Percentiles rank a stretch among this genome's conserved stretches.
phyloP scores from a whole-genome alignment of 2,797 vertebrate species.

The Nyctibius grandis region DNA sequence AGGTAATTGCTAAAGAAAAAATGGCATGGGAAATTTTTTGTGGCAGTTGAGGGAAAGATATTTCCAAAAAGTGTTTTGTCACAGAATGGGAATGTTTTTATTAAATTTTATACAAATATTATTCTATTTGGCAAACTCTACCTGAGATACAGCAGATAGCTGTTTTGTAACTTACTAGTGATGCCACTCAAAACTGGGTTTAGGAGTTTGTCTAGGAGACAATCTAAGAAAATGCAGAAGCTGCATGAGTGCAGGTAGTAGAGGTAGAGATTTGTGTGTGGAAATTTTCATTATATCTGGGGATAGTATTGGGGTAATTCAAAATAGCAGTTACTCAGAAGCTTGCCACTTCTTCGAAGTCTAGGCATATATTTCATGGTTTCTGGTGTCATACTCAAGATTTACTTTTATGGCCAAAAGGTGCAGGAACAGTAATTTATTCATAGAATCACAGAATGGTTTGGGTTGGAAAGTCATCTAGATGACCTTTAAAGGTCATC shows the following conservation, averaged over 20 bases:
- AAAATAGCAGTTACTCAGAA: not conserved
- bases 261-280: not conserved
- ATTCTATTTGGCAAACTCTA: not conserved
- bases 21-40: not conserved
- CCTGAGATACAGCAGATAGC: not conserved
- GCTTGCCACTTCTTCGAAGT: not conserved
- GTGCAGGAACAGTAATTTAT: not conserved
- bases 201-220: not conserved
- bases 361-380: not conserved
- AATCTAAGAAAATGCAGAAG: not conserved
- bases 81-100: not conserved
- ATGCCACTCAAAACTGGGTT: not conserved
- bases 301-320: not conserved
- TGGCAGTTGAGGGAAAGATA: not conserved
- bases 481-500: not conserved
- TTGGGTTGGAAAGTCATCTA: no score
- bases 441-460: no score
- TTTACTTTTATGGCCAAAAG: not conserved
- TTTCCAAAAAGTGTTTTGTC: not conserved
- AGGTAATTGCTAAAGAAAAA: not conserved
- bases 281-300: not conserved
- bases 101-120: not conserved
- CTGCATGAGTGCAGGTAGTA: not conserved
- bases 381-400: not conserved
- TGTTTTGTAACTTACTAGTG: not conserved